These are phyloP conservation scores for Plebejus anna DNA, from an alignment of 2,888 invertebrate species.

Conservation along the genomic window DNA sequence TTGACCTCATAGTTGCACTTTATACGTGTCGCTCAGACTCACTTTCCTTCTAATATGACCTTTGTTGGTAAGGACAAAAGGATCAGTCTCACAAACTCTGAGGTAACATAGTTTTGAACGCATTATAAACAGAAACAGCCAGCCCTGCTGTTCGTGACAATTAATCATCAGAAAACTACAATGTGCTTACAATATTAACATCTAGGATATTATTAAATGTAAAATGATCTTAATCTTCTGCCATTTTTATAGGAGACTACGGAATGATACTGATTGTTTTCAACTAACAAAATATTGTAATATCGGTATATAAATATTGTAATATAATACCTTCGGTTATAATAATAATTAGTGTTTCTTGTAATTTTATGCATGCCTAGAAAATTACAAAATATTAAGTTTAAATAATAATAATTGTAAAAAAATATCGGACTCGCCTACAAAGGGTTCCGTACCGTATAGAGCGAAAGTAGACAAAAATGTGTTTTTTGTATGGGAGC, in stretches of 20 bases:
- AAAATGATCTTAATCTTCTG: neutral
- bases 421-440: too few species aligned
- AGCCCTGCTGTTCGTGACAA: neutral
- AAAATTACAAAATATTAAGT: too few species aligned
- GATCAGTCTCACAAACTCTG: neutral
- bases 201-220: neutral
- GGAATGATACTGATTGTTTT: neutral
- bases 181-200: neutral
- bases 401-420: too few species aligned
- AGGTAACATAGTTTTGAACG: neutral
- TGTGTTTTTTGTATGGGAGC: too few species aligned
- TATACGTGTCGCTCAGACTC: neutral
- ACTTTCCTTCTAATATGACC: neutral
- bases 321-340: too few species aligned
- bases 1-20: conserved; percentile 16
- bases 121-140: neutral
- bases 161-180: neutral
- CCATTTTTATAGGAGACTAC: neutral
- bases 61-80: neutral
- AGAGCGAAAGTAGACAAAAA: too few species aligned
- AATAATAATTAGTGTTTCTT: too few species aligned
- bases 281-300: neutral
- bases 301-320: too few species aligned
- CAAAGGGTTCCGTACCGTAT: too few species aligned
- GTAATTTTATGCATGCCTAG: too few species aligned